Base-by-base conservation (phyloP, 2,888 invertebrate species). In the Hyposoter didymator region DNA sequence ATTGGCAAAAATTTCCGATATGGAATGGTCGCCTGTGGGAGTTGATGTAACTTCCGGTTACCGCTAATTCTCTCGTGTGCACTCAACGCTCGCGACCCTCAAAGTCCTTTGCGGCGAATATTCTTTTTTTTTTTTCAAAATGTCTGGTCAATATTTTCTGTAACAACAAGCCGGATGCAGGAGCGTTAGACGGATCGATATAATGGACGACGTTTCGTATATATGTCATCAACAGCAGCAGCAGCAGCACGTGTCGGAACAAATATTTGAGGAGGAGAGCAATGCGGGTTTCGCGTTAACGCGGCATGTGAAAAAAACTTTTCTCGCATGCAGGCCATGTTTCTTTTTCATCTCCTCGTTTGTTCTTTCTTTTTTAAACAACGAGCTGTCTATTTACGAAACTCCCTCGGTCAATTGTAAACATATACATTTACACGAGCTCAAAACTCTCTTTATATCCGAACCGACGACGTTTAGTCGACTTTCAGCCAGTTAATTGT, bases 121-220 rank as follows among this genome's bases (percentile, higher is more conserved):
- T 72, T 49, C 28, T 72, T 64, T 49, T 45, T 52, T 64, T n/a
- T 74, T 49, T 35, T 47, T 39, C 43, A 87, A 28, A 28, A 90
- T 87, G 89, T 84, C 86, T 86, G 85, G 89, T 90, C 89, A 89
- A 89, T 90, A 90, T 90, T 86, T 88, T 84, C 88, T 78, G 87
- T 88, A 88, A 88, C 88, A 91, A 89, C 89, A 88, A 39, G 87
- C 87, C 86, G 89, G 88, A 88, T 88, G 87, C 85, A 84, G 88
- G 72, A 87, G 86, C 87, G 88, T 85, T 49, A 88, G 89, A 89
- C 88, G 87, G 89, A 89, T 91, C 90, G 90, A 91, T 90, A 91
- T 90, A 59, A 78, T 45, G 76, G 52, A 74, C 43, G 66, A 74
- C 43, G 66, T 19, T 66, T 52, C 55, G 35, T n/a, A 87, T 89